phyloP scores from a whole-genome alignment of 2,888 invertebrate genomes.

The Diadegma fenestrale region DNA sequence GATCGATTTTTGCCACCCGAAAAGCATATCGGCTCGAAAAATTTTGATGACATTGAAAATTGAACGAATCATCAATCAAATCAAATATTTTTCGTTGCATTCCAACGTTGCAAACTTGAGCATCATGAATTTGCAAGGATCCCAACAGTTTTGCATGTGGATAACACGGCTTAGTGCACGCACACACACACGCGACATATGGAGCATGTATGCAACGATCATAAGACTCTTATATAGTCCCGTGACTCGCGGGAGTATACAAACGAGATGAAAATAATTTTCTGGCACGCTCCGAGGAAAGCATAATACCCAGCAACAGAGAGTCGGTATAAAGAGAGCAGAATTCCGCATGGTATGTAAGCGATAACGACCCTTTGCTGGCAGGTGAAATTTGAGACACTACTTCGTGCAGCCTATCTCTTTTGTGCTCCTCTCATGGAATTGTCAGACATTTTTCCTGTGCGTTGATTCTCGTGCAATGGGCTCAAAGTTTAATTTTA shows the following conservation, averaged over 20 bases:
- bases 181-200: background rate
- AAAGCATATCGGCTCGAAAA: too few species aligned
- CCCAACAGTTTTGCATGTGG: background rate
- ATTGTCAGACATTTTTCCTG: background rate
- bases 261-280: conserved; percentile 60
- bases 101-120: too few species aligned
- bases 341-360: background rate
- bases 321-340: conserved; percentile 5
- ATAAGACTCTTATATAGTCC: background rate
- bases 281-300: conserved; percentile 48
- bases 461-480: background rate
- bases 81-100: too few species aligned
- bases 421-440: conserved; percentile 4
- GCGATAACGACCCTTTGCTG: conserved; percentile 40
- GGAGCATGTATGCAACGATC: background rate
- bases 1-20: too few species aligned
- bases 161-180: background rate
- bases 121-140: background rate
- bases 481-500: too few species aligned
- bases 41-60: too few species aligned
- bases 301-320: conserved; percentile 26
- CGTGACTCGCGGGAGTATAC: conserved; percentile 29
- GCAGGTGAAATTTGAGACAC: conserved; percentile 54
- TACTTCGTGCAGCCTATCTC: conserved; percentile 3
- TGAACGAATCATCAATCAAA: too few species aligned